Percentiles rank a stretch among this genome's conserved stretches.
Evolutionary conservation across 1,140 invertebrate genomes (phyloP).

Genomic region (Dreissena polymorpha): DNA sequence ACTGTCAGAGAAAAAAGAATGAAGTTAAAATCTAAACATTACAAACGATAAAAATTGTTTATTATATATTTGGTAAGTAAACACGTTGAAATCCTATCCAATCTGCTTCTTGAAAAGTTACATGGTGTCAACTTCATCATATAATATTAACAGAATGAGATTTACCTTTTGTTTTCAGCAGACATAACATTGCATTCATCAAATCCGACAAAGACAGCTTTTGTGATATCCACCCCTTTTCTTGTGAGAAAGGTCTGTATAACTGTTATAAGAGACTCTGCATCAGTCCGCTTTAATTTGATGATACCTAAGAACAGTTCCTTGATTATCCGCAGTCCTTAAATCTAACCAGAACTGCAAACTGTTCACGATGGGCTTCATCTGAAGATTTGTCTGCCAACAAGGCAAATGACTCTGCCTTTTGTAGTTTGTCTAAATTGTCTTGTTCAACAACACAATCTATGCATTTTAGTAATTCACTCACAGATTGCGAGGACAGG

Average conservation of each 20-base stretch:
- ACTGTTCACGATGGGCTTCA: constrained; percentile 26
- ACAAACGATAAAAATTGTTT: too few species aligned
- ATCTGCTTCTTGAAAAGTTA: too few species aligned
- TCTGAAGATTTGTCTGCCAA: constrained; percentile 27
- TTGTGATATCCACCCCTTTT: constrained; percentile 19
- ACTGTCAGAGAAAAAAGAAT: too few species aligned
- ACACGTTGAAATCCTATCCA: too few species aligned
- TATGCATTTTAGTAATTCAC: neutral
- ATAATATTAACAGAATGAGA: too few species aligned
- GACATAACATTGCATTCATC: constrained; percentile 9
- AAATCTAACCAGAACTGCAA: constrained; percentile 16
- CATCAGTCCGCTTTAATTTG: constrained; percentile 3
- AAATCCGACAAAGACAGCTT: constrained; percentile 26
- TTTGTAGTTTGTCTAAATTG: neutral
- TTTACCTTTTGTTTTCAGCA: constrained; percentile 6
- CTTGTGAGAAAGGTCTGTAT: neutral
- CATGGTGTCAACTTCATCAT: too few species aligned
- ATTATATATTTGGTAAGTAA: too few species aligned
- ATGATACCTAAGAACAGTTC: neutral
- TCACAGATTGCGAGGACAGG: neutral
- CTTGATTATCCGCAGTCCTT: neutral
- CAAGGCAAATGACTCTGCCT: neutral
- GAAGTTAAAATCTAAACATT: too few species aligned
- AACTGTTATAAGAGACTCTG: neutral
- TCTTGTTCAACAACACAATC: neutral